phyloP scores from a whole-genome alignment of 2,797 vertebrate genomes.

The Rhyacichthys aspro region DNA sequence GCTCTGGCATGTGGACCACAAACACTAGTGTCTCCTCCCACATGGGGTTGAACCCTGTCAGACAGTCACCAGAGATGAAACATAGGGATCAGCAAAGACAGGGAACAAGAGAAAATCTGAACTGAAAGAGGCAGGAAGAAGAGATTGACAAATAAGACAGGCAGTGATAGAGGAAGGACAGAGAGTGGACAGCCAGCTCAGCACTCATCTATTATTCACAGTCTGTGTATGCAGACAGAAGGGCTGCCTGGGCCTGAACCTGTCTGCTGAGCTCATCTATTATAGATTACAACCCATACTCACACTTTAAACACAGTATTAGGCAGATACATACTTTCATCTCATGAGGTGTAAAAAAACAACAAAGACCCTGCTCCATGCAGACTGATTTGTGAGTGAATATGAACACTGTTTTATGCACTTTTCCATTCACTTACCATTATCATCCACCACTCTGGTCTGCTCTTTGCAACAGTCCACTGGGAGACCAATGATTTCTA shows the following conservation, averaged over 20 bases:
- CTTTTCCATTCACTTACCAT: conserved; percentile 92
- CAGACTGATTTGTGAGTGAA: too few relatives aligned
- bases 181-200: conserved; percentile 33
- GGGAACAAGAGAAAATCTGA: neutral
- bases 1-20: conserved; percentile 92
- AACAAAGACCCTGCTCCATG: too few relatives aligned
- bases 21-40: conserved; percentile 98
- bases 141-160: neutral
- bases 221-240: conserved; percentile 27
- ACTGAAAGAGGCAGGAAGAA: neutral
- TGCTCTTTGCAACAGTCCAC: conserved; percentile 96
- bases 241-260: conserved; percentile 33
- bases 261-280: conserved; percentile 54
- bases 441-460: conserved; percentile 96
- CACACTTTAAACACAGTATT: conserved; percentile 3
- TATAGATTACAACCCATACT: conserved; percentile 48
- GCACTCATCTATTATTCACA: conserved; percentile 68
- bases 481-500: conserved; percentile 94
- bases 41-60: conserved; percentile 96
- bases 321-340: conserved; percentile 4
- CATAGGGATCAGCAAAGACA: neutral
- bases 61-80: neutral
- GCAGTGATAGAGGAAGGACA: conserved; percentile 14
- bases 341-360: too few relatives aligned
- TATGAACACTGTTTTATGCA: too few relatives aligned